A percentile compares a stretch with the other conserved stretches of the same genome.
Conservation (phyloP, 1,140 invertebrate genomes). For the Drosophila suzukii region DNA sequence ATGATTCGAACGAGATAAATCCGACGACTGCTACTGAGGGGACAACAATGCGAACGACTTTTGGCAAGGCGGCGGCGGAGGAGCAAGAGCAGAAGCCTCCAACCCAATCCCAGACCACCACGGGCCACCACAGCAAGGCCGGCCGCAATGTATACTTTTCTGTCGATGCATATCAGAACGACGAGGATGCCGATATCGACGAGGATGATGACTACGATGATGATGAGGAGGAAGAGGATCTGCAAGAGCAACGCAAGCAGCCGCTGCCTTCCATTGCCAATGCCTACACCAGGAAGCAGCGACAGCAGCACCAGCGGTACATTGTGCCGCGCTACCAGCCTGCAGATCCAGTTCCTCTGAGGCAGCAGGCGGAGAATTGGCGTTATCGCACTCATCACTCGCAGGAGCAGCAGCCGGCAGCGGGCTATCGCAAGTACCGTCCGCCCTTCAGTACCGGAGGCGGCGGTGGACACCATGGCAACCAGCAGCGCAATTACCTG, state of each 20-base stretch:
- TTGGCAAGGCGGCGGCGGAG: conserved; percentile 65
- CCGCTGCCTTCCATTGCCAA: conserved; percentile 46
- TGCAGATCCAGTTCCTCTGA: conserved; percentile 9
- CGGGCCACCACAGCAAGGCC: conserved; percentile 38
- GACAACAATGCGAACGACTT: conserved; percentile 83
- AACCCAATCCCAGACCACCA: conserved; percentile 8
- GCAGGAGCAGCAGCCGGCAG: conserved; percentile 56
- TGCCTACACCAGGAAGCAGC: conserved; percentile 66
- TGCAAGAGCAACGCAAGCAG: conserved; percentile 33
- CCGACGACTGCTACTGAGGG: conserved; percentile 56
- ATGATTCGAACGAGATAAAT: conserved; percentile 54
- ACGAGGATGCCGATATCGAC: conserved; percentile 73
- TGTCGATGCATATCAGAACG: conserved; percentile 72
- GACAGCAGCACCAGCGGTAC: conserved; percentile 64
- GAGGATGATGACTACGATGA: conserved; percentile 66
- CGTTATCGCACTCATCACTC: conserved; percentile 75
- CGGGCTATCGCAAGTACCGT: conserved; percentile 68
- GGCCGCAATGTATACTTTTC: conserved; percentile 73
- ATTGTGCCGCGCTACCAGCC: conserved; percentile 35
- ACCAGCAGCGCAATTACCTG: conserved; percentile 79
- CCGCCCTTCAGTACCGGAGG: conserved; percentile 72
- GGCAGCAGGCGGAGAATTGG: conserved; percentile 71
- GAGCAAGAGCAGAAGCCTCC: conserved; percentile 18
- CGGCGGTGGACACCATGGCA: conserved; percentile 67
- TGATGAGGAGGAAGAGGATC: conserved; percentile 44